These are phyloP conservation scores for Cyphomyrus discorhynchus DNA, from an alignment of 2,113 vertebrate species.

Conservation along the genomic window DNA sequence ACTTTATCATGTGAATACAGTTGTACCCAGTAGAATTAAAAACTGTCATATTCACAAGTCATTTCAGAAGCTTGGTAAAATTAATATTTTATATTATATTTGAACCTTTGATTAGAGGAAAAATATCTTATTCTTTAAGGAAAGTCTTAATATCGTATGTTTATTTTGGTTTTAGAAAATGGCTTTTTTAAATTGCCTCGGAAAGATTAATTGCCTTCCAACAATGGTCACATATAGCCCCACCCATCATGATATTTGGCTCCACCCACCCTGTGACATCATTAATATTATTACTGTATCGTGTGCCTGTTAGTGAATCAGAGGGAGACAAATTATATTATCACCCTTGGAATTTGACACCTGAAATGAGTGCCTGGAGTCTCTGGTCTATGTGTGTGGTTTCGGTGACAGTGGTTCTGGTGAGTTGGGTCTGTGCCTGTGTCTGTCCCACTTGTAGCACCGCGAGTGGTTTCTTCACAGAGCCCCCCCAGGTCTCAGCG, in stretches of 20 bases:
- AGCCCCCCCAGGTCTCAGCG: not conserved
- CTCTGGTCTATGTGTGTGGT: not conserved
- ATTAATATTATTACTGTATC: not conserved
- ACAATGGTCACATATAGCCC: not conserved
- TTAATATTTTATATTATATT: not conserved
- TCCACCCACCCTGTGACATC: not conserved
- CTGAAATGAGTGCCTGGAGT: not conserved
- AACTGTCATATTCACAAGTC: not conserved
- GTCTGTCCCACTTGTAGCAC: not conserved
- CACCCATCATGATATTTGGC: not conserved
- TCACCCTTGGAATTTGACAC: not conserved
- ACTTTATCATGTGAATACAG: not conserved
- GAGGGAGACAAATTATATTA: not conserved
- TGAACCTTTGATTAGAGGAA: not conserved
- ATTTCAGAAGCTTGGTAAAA: not conserved
- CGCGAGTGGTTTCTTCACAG: not conserved
- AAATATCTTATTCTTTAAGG: not conserved
- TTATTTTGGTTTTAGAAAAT: not conserved
- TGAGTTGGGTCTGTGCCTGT: not conserved
- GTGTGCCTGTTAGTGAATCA: not conserved
- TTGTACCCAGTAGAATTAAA: not conserved
- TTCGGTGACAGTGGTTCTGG: not conserved
- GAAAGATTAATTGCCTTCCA: not conserved
- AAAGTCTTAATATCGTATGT: not conserved
- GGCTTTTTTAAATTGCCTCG: not conserved